Evolutionary conservation across 2,888 invertebrate species (phyloP).

Genomic region (Sepiola atlantica): DNA sequence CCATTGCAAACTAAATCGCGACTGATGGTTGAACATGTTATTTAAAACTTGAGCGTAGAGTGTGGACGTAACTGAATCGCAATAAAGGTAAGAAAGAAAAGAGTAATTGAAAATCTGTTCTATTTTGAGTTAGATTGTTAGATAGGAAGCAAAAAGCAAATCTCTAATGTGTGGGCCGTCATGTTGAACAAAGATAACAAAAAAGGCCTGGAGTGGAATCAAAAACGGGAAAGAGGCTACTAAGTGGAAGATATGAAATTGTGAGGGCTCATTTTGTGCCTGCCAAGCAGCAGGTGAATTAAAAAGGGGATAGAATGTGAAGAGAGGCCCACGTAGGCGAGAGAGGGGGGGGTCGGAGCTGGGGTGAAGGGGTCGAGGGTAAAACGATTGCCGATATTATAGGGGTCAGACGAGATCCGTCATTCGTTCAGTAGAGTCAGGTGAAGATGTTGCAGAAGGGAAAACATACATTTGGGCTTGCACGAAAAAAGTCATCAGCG

Average conservation of each 20-base stretch:
- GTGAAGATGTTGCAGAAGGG: background rate
- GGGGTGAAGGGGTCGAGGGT: no score
- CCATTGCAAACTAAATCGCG: no score
- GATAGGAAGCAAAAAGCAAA: no score
- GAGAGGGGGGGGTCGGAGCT: no score
- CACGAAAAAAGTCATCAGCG: no score
- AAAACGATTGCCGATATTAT: background rate
- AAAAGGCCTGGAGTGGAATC: background rate
- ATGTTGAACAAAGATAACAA: background rate
- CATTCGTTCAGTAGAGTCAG: background rate
- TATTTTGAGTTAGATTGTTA: no score
- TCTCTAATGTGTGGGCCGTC: background rate
- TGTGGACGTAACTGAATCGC: no score
- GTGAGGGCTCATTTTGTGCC: conserved; percentile 1
- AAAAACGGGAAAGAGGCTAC: background rate
- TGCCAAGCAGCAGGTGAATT: background rate
- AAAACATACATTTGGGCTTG: background rate
- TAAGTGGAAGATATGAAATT: conserved; percentile 9
- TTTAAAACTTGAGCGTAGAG: no score
- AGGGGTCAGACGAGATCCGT: background rate
- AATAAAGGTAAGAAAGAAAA: no score
- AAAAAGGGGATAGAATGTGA: background rate
- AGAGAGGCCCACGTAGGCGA: background rate
- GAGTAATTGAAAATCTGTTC: no score
- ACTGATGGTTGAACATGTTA: no score